Percentiles rank a stretch among this genome's conserved stretches.
Evolutionary conservation across 2,888 invertebrate genomes (phyloP).

Genomic region (Colletes collaris): DNA sequence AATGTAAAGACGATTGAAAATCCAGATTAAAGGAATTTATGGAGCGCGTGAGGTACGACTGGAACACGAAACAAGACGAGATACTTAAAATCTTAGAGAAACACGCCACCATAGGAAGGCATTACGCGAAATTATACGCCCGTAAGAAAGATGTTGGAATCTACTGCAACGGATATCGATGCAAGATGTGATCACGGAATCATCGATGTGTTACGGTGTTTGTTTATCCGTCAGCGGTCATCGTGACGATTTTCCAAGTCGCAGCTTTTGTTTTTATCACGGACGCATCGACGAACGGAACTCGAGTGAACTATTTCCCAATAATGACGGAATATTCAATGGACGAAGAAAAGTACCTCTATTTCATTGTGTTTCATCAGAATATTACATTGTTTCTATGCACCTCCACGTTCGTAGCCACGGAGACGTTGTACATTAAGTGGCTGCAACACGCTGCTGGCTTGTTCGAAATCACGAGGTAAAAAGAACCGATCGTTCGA

Average conservation of each 20-base stretch:
- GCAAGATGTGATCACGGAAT: not conserved
- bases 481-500: too few species aligned
- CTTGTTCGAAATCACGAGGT: too few species aligned
- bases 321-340: not conserved
- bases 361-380: not conserved
- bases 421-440: not conserved
- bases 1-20: not conserved
- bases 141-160: not conserved
- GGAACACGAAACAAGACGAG: not conserved
- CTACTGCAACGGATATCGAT: too few species aligned
- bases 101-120: not conserved
- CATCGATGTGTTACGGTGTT: not conserved
- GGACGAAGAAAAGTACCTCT: not conserved
- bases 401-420: not conserved
- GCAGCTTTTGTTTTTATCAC: not conserved
- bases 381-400: not conserved
- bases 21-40: not conserved
- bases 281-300: not conserved
- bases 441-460: not conserved
- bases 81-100: not conserved
- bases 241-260: not conserved
- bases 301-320: not conserved
- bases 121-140: not conserved
- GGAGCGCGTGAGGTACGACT: not conserved
- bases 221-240: not conserved